phyloP scores from a whole-genome alignment of 2,888 invertebrate genomes.

The Andrena haemorrhoa region DNA sequence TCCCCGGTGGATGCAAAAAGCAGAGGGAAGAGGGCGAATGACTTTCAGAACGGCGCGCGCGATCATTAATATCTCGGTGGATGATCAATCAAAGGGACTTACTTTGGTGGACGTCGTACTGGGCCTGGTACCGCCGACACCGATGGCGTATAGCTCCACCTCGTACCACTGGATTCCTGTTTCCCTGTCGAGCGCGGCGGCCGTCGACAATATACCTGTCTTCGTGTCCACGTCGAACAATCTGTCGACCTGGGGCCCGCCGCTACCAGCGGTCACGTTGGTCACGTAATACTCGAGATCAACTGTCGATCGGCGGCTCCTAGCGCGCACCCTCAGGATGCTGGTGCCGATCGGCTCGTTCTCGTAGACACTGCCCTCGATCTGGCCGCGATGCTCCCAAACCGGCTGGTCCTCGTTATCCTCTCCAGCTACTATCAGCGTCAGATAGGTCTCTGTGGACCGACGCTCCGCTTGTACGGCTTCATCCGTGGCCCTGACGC shows the following conservation, averaged over 20 bases:
- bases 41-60: constrained; percentile 59
- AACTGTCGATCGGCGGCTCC: constrained; percentile 86
- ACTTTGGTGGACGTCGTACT: constrained; percentile 94
- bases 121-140: constrained; percentile 89
- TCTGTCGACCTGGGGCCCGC: constrained; percentile 92
- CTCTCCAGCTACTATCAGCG: constrained; percentile 90
- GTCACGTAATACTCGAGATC: constrained; percentile 96
- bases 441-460: constrained; percentile 94
- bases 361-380: constrained; percentile 93
- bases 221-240: constrained; percentile 96
- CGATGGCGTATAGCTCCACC: constrained; percentile 94
- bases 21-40: constrained; percentile 48
- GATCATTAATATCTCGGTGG: constrained; percentile 70
- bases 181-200: constrained; percentile 93
- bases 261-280: constrained; percentile 90
- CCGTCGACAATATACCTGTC: constrained; percentile 94
- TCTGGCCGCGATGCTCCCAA: constrained; percentile 86
- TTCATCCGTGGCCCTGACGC: constrained; percentile 95
- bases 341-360: constrained; percentile 95
- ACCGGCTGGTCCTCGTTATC: constrained; percentile 84
- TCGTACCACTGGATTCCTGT: constrained; percentile 93
- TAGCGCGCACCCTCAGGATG: constrained; percentile 92
- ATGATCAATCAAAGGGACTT: constrained; percentile 82
- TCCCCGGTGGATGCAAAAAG: constrained; percentile 58
- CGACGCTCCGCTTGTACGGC: constrained; percentile 95